Evolutionary conservation across 2,113 vertebrate species (phyloP).

Genomic region (Pseudolaguvia tuberculata): DNA sequence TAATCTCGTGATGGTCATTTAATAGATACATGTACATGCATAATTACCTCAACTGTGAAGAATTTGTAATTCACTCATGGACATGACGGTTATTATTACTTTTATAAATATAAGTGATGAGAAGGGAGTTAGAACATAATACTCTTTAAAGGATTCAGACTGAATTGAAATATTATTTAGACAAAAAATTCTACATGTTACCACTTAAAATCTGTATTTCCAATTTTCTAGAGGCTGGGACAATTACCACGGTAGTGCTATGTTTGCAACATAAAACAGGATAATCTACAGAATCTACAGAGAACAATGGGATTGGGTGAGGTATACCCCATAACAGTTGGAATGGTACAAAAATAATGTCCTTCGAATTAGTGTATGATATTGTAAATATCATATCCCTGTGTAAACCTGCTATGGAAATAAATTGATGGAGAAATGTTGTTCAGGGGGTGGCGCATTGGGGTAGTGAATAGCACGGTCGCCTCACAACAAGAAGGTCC

Average conservation of each 20-base stretch:
- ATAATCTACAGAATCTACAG: neutral
- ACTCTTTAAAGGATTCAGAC: slow-evolving; percentile 12
- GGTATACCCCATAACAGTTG: too few relatives aligned
- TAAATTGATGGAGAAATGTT: too few relatives aligned
- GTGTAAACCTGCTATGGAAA: too few relatives aligned
- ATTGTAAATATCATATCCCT: too few relatives aligned
- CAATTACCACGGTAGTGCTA: too few relatives aligned
- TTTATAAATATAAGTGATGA: slow-evolving; percentile 17
- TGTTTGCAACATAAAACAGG: too few relatives aligned
- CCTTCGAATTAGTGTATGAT: too few relatives aligned
- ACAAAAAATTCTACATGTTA: slow-evolving; percentile 24
- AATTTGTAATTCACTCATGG: neutral
- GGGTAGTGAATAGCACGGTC: too few relatives aligned
- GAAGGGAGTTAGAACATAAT: neutral
- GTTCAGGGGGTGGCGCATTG: too few relatives aligned
- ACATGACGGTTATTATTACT: slow-evolving; percentile 9
- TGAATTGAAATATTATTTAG: neutral
- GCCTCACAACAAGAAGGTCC: too few relatives aligned
- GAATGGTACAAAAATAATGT: too few relatives aligned
- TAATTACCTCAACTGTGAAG: neutral
- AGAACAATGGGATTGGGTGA: too few relatives aligned
- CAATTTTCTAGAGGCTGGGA: neutral
- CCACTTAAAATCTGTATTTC: neutral
- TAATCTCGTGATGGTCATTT: slow-evolving; percentile 10
- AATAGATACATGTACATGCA: slow-evolving; percentile 5